Evolutionary conservation across 2,888 invertebrate species (phyloP).

Genomic region (Ichneumoninae sp.): DNA sequence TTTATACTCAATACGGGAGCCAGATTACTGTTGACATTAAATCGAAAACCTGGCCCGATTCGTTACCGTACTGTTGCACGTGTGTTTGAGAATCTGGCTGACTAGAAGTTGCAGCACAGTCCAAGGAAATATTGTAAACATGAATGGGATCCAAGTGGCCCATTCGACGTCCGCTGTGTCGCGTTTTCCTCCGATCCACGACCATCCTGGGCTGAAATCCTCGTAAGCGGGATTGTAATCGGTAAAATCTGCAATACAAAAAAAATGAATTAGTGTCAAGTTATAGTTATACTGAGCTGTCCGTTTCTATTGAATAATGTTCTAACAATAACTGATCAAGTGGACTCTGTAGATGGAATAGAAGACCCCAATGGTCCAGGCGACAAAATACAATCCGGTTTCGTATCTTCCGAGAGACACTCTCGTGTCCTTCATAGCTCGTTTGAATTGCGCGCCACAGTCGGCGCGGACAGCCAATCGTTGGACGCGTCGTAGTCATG

Average conservation of each 20-base stretch:
- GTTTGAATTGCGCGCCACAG: conserved; percentile 51
- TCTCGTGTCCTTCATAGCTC: conserved; percentile 50
- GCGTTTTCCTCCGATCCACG: conserved; percentile 85
- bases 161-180: conserved; percentile 91
- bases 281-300: not conserved
- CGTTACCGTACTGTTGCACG: conserved; percentile 74
- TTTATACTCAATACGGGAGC: no score
- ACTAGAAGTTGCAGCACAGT: conserved; percentile 86
- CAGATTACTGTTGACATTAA: not conserved
- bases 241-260: conserved; percentile 81
- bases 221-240: conserved; percentile 82
- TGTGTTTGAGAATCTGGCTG: conserved; percentile 84
- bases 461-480: conserved; percentile 14
- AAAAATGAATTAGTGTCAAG: not conserved
- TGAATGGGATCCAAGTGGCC: conserved; percentile 87
- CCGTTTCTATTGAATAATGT: not conserved
- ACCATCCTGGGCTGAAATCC: conserved; percentile 87
- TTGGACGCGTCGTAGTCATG: not conserved
- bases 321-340: conserved; percentile 85
- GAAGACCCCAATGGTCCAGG: conserved; percentile 86
- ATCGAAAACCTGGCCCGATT: not conserved
- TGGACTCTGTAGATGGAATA: conserved; percentile 86
- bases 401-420: conserved; percentile 80
- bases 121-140: conserved; percentile 86
- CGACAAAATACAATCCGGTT: conserved; percentile 84